These are phyloP conservation scores for Diphyllodes magnificus DNA, from an alignment of 2,113 vertebrate species.

Conservation along the genomic window DNA sequence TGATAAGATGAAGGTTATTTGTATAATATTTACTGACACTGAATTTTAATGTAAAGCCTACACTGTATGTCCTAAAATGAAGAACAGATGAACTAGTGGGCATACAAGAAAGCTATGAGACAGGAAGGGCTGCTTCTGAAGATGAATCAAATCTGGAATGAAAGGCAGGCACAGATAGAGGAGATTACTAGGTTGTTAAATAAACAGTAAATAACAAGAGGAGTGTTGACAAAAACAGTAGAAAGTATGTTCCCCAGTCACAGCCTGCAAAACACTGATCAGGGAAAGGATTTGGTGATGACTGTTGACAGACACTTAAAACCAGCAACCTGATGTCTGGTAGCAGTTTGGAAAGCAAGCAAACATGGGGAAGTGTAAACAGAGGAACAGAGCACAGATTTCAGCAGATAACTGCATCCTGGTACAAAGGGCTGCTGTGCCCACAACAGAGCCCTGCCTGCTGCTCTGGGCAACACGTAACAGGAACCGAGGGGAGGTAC, in stretches of 20 bases:
- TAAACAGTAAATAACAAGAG: constrained; percentile 38
- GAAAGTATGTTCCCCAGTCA: constrained; percentile 29
- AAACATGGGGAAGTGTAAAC: constrained; percentile 67
- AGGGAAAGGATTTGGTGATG: constrained; percentile 48
- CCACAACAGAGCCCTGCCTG: constrained; percentile 12
- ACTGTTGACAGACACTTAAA: constrained; percentile 70
- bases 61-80: not conserved
- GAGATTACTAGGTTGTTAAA: constrained; percentile 35
- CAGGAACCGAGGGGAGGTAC: not conserved
- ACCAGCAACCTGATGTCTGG: constrained; percentile 69
- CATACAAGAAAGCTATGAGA: not conserved
- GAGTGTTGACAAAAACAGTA: constrained; percentile 33
- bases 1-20: not conserved
- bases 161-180: not conserved
- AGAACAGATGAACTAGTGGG: not conserved
- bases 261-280: constrained; percentile 15
- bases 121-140: not conserved
- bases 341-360: constrained; percentile 76
- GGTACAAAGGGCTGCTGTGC: constrained; percentile 51
- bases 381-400: constrained; percentile 64
- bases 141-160: not conserved
- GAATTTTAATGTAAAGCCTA: not conserved
- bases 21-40: not conserved
- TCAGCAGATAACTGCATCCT: constrained; percentile 40
- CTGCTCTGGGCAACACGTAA: not conserved